Conservation (phyloP, 2,113 vertebrate genomes). For the Pionites leucogaster region DNA sequence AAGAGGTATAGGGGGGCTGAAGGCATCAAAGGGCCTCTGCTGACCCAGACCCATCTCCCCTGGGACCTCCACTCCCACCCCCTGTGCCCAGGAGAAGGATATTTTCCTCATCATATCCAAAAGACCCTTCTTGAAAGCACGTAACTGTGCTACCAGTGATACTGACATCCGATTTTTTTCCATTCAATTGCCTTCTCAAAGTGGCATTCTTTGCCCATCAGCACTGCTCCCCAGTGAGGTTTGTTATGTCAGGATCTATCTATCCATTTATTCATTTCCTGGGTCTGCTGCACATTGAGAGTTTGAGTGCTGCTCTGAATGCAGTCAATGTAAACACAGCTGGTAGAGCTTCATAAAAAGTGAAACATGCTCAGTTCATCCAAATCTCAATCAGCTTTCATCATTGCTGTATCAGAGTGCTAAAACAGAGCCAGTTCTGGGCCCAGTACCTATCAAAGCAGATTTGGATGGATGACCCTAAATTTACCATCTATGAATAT, state of each 20-base stretch:
- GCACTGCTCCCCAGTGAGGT: rapidly evolving
- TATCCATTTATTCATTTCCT: rapidly evolving
- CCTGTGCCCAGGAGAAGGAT: rapidly evolving
- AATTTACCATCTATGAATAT: background rate
- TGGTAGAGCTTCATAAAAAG: background rate
- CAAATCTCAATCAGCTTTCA: background rate
- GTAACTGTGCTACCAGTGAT: background rate
- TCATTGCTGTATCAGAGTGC: background rate
- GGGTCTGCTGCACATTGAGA: background rate
- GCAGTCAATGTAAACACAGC: background rate
- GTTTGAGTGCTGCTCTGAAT: background rate
- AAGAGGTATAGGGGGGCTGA: rapidly evolving
- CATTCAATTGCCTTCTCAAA: background rate
- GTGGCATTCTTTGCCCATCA: rapidly evolving
- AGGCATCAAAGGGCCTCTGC: background rate
- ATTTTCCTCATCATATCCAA: background rate
- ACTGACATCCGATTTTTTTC: background rate
- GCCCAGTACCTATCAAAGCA: background rate
- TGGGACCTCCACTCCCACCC: background rate
- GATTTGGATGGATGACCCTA: slow-evolving; percentile 35
- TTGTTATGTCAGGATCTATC: background rate
- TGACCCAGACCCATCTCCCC: background rate
- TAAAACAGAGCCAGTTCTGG: background rate
- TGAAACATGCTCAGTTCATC: background rate
- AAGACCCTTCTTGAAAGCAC: background rate